Evolutionary conservation across 2,888 invertebrate genomes (phyloP), one percentile per base, ranked within the genome.

Genomic region (Andrena fulva): DNA sequence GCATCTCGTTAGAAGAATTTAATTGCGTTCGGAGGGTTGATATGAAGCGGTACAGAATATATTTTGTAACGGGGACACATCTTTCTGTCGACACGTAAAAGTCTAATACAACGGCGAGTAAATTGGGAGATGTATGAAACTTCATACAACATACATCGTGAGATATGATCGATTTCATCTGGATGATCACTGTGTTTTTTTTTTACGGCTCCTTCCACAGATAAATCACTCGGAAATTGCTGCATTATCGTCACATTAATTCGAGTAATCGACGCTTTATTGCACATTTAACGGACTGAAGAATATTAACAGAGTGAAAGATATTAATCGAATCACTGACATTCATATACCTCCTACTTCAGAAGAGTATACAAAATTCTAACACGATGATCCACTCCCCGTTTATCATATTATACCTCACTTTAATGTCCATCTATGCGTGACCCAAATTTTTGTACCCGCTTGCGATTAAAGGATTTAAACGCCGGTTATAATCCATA

Each of bases 1-100:
- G 74, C 67, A 59, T 48, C 67, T 74, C 67, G 52, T 74, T 74
- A 74, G 20, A 42, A 48, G 33, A 48, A 59, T 67, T 74, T 74
- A 74, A 74, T 74, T 60, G 74, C 60, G 42, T 74, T 74, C 48
- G 24, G 60, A 5, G 4, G 31, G 50, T 1, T 10, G 60, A 50
- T 59, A 48, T 27, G 60, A 56, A 74, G 29, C 48, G 60, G 20
- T 31, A 7, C 50, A 8, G 60, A 59, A 60, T 50, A 60, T 50
- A 74, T 68, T 59, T 60, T 24, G 31, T 24, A 29, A 50, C 62
- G 60, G 50, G 31, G 24, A 42, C 35, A 29, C 27, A 59, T 12
- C n/a, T 35, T 69, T 29, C 56, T 12, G 63, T 12, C 42, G 35
- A 24, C 63, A 16, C 10, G 63, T 5, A 8, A 42, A 20, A 12